Percentiles rank a stretch among this genome's conserved stretches.
Conservation (phyloP, 2,113 vertebrate species). For the Ophiodon elongatus region DNA sequence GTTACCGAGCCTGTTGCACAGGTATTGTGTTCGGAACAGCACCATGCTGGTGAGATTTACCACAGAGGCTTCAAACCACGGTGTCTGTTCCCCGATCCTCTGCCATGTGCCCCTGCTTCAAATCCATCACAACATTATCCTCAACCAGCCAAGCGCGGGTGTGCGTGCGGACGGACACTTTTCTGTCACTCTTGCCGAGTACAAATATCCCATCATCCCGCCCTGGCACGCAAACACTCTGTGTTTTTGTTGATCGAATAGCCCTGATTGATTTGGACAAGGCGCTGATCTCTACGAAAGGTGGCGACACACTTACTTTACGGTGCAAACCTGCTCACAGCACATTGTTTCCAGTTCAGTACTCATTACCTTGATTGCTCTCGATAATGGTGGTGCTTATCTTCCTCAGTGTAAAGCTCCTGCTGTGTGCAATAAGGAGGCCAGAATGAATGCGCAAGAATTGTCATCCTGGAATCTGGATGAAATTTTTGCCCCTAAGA, state of each 20-base stretch:
- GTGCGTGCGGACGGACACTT: not conserved
- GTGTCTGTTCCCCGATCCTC: conserved; percentile 1
- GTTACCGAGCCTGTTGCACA: not conserved
- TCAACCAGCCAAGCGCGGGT: not conserved
- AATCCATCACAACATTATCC: conserved; percentile 29
- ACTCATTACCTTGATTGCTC: conserved; percentile 69
- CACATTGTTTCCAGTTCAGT: conserved; percentile 66
- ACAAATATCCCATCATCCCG: conserved; percentile 11
- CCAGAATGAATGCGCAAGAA: conserved; percentile 47
- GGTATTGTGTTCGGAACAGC: not conserved
- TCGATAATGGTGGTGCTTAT: conserved; percentile 63
- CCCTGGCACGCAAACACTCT: not conserved
- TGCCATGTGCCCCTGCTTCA: conserved; percentile 16
- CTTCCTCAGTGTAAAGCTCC: conserved; percentile 42
- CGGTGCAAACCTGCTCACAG: conserved; percentile 53
- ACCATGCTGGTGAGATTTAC: conserved; percentile 3
- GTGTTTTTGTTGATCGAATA: not conserved
- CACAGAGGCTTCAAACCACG: conserved; percentile 13
- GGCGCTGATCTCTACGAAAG: conserved; percentile 23
- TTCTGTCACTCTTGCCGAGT: not conserved
- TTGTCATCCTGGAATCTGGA: conserved; percentile 8
- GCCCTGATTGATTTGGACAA: conserved; percentile 23
- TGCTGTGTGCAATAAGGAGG: conserved; percentile 37
- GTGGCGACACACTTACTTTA: conserved; percentile 41
- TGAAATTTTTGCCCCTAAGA: conserved; percentile 17